phyloP scores from a whole-genome alignment of 2,888 invertebrate species.

The Apeira syringaria region DNA sequence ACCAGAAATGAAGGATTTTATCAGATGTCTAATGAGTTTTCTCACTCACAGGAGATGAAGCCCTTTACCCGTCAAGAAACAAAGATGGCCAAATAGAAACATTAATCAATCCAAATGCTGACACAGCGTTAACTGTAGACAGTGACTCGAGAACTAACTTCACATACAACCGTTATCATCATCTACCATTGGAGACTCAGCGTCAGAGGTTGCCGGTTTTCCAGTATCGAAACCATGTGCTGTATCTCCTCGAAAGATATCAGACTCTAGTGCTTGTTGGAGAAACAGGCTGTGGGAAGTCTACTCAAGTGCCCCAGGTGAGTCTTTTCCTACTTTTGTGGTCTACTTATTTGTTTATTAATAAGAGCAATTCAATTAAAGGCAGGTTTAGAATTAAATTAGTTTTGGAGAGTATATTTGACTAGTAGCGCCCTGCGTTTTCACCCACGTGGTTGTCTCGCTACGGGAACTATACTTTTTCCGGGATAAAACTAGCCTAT shows the following conservation, averaged over 20 bases:
- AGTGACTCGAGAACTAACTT: slow-evolving; percentile 86
- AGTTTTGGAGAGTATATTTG: too few species aligned
- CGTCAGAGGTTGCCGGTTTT: slow-evolving; percentile 94
- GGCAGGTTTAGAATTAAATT: too few species aligned
- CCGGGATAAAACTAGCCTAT: slow-evolving; percentile 2
- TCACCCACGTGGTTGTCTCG: too few species aligned
- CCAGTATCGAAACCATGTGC: slow-evolving; percentile 92
- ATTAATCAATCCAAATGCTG: slow-evolving; percentile 63
- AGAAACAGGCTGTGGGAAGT: slow-evolving; percentile 98
- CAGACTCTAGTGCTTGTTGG: slow-evolving; percentile 95
- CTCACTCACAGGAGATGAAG: slow-evolving; percentile 49
- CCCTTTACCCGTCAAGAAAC: slow-evolving; percentile 64
- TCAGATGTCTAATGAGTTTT: too few species aligned
- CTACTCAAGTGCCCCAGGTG: slow-evolving; percentile 97
- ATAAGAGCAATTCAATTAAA: too few species aligned
- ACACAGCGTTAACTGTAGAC: slow-evolving; percentile 75
- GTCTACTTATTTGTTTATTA: too few species aligned
- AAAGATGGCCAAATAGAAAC: slow-evolving; percentile 68
- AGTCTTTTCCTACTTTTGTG: too few species aligned
- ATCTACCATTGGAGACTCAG: slow-evolving; percentile 92
- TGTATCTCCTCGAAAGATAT: slow-evolving; percentile 93
- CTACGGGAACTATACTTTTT: too few species aligned
- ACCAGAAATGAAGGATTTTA: too few species aligned
- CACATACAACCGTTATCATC: slow-evolving; percentile 93
- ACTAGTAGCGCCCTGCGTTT: too few species aligned